Conservation (phyloP, 2,113 vertebrate genomes). For the Brachirus orientalis region DNA sequence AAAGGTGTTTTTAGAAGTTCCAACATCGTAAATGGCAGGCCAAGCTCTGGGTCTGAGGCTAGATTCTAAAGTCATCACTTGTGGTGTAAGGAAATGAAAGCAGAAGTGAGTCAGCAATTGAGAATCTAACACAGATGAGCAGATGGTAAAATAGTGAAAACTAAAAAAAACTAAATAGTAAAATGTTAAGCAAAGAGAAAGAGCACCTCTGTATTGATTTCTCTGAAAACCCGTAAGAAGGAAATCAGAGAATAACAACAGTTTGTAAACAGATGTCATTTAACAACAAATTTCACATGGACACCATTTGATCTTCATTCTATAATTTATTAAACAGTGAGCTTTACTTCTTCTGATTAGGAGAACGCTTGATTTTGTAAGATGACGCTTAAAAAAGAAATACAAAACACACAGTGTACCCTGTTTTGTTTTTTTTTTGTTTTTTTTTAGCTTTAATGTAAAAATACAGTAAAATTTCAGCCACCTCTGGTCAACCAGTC, state of each 20-base stretch:
- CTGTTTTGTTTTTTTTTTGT: not conserved
- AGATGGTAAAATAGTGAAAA: too few relatives aligned
- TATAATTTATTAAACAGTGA: not conserved
- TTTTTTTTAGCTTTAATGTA: too few relatives aligned
- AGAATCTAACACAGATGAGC: too few relatives aligned
- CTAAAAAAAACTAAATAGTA: not conserved
- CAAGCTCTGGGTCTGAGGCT: too few relatives aligned
- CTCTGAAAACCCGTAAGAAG: constrained; percentile 31
- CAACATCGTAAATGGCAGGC: too few relatives aligned
- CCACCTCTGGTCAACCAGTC: not conserved
- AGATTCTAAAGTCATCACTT: too few relatives aligned
- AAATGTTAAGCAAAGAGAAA: not conserved
- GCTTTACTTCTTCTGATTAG: not conserved
- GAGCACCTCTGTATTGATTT: constrained; percentile 15
- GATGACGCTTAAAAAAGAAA: not conserved
- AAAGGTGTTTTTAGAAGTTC: too few relatives aligned
- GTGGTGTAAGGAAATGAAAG: too few relatives aligned
- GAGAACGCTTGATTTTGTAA: not conserved
- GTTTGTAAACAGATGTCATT: constrained; percentile 19
- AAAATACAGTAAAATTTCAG: too few relatives aligned
- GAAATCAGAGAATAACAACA: constrained; percentile 23
- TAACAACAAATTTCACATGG: not conserved
- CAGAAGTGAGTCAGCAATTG: too few relatives aligned
- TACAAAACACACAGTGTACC: not conserved
- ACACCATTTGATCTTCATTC: not conserved